These are phyloP conservation scores for Tinea semifulvella DNA, from an alignment of 2,888 invertebrate genomes.

Conservation along the genomic window DNA sequence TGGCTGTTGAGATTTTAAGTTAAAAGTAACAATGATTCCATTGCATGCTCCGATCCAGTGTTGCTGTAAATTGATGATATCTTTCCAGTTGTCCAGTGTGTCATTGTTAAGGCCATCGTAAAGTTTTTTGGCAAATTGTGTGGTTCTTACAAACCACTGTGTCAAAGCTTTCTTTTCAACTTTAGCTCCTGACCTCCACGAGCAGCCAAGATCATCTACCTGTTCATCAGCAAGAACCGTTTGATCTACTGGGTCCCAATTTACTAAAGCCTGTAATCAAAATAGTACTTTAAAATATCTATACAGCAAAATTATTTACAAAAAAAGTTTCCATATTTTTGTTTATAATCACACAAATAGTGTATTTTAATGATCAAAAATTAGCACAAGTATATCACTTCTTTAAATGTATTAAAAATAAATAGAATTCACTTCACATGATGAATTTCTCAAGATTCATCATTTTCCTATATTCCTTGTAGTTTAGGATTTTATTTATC, in stretches of 20 bases:
- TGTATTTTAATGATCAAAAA: no score
- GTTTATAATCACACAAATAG: no score
- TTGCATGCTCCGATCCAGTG: constrained; percentile 92
- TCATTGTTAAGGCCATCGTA: constrained; percentile 76
- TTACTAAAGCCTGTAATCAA: constrained; percentile 80
- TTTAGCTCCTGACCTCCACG: constrained; percentile 96
- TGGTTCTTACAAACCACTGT: constrained; percentile 97
- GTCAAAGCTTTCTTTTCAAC: constrained; percentile 88
- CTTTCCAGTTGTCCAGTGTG: constrained; percentile 80
- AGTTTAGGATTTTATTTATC: no score
- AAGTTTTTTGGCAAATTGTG: constrained; percentile 78
- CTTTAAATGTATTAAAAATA: no score
- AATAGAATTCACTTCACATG: no score
- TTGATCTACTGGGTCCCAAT: constrained; percentile 98
- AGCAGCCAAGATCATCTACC: constrained; percentile 88
- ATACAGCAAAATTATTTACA: no score
- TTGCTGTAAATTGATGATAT: constrained; percentile 83
- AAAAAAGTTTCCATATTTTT: no score
- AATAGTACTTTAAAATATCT: no score
- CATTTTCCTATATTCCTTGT: no score
- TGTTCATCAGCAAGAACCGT: constrained; percentile 99
- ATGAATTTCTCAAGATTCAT: no score
- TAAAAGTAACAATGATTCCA: constrained; percentile 77
- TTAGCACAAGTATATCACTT: no score
- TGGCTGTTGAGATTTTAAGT: constrained; percentile 33